Evolutionary conservation across 2,888 invertebrate species (phyloP), one percentile per base, ranked within the genome.

Genomic region (Hoplodrina ambigua): DNA sequence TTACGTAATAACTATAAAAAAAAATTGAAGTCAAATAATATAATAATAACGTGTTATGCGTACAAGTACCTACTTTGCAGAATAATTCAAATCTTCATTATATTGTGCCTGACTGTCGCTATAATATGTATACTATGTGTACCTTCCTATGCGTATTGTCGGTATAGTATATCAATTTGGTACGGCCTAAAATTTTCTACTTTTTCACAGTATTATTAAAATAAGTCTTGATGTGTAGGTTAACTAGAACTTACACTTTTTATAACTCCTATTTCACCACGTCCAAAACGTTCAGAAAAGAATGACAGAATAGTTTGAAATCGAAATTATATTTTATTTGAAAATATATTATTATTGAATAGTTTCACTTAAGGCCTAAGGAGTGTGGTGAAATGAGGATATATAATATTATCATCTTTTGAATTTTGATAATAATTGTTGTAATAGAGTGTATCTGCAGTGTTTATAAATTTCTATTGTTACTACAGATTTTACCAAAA

Each of bases 141-240:
- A 70, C 61, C 54, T 73, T 68, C 46, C 13, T 64, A 72, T 56
- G 50, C n/a, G 33, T 56, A 46, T 15, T 8, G 41, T 58, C 46
- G n/a, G 33, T 56, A 46, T 15, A 10, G 25, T 66, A 68, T 70
- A 74, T 74, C 62, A 71, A 59, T 75, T 70, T 63, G 57, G 55
- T 72, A 72, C 58, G 84, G 78, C 82, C 82, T 86, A 85, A 74
- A 67, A 71, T 88, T 93, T 92, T 93, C 88, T 92, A 94, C 90
- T 91, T 93, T 91, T 93, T 88, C 90, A 93, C 89, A 91, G 91
- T 93, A 90, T 92, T 91, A 91, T 86, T 90, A 89, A 83, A 74
- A 56, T 89, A 88, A 87, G 87, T 83, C 62, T 83, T 73, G 62
- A 52, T 37, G 50, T 65, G 33, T 85, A 81, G 67, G 56, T 59